A percentile compares a stretch with the other conserved stretches of the same genome.
Evolutionary conservation across 2,888 invertebrate genomes (phyloP).

Genomic region (Drosophila yooni): DNA sequence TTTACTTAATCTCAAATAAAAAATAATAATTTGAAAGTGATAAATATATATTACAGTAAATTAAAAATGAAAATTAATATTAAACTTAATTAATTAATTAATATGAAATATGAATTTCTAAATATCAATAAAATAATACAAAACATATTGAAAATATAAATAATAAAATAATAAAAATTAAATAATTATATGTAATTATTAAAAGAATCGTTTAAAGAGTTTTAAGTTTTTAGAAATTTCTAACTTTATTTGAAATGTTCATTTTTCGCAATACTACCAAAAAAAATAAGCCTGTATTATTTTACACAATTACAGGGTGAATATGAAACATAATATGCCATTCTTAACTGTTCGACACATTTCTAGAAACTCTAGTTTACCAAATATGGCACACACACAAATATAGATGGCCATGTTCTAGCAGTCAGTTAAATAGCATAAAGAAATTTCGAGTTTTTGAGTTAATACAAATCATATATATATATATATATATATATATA

Average conservation of each 20-base stretch:
- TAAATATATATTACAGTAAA: not conserved
- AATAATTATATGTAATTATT: not conserved
- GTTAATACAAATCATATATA: not conserved
- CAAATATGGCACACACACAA: not conserved
- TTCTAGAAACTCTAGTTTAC: not conserved
- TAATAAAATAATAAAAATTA: not conserved
- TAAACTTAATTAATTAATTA: not conserved
- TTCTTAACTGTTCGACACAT: not conserved
- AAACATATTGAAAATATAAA: no score
- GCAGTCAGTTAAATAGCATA: conserved; percentile 9
- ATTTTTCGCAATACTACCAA: not conserved
- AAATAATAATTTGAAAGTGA: not conserved
- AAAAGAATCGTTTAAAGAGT: not conserved
- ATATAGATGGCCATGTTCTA: not conserved
- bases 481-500: not conserved
- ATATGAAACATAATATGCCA: not conserved
- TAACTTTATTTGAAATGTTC: not conserved
- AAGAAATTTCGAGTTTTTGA: conserved; percentile 23
- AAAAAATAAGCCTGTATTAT: not conserved
- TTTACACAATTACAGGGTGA: not conserved
- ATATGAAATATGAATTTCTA: not conserved
- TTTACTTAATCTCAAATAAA: not conserved
- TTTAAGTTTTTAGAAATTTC: not conserved
- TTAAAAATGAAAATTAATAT: not conserved
- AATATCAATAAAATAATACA: not conserved